These are phyloP conservation scores for Papilio glaucus DNA, from an alignment of 1,140 invertebrate genomes.

Conservation along the genomic window DNA sequence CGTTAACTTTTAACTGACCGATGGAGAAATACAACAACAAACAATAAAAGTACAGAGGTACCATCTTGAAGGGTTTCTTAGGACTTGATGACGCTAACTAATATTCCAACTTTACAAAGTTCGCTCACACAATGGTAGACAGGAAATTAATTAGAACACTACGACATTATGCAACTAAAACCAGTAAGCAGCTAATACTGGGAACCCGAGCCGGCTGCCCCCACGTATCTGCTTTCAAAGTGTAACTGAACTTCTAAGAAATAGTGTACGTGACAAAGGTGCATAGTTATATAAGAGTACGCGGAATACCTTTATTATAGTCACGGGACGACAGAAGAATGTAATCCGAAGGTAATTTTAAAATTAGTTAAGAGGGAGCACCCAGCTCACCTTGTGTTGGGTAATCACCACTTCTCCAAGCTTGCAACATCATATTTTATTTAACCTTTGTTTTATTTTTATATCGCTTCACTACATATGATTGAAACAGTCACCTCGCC, in stretches of 20 bases:
- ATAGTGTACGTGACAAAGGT: constrained; percentile 31
- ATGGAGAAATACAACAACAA: too few species aligned
- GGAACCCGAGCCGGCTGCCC: background rate
- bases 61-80: too few species aligned
- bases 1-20: too few species aligned
- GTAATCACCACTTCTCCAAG: background rate
- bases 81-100: too few species aligned
- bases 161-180: constrained; percentile 15
- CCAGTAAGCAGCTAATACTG: background rate
- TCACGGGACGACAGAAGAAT: background rate
- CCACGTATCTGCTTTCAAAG: constrained; percentile 29
- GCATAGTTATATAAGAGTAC: constrained; percentile 15
- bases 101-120: constrained; percentile 2
- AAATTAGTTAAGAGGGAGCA: background rate
- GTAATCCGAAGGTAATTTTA: background rate
- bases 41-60: too few species aligned
- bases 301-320: constrained; percentile 3
- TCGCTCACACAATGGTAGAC: constrained; percentile 4
- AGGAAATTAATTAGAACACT: constrained; percentile 22
- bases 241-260: constrained; percentile 25
- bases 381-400: background rate
- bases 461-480: background rate
- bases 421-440: constrained; percentile 4
- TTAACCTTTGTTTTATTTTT: background rate
- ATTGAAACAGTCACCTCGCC: background rate